Conservation (phyloP, 2,113 vertebrate species). For the Egretta garzetta region DNA sequence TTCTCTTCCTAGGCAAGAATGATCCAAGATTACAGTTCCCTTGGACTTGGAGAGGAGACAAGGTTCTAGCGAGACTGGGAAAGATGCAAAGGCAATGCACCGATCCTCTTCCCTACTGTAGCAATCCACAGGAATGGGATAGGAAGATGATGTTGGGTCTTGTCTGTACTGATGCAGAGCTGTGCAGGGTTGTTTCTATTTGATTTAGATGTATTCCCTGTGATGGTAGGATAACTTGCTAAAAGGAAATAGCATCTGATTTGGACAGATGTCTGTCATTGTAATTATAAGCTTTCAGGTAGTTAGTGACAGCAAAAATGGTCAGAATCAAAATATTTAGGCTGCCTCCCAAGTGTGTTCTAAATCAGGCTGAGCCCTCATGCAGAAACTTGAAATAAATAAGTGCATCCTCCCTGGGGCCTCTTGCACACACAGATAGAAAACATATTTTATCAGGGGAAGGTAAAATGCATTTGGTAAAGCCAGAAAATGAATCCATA, state of each 20-base stretch:
- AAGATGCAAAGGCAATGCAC: not conserved
- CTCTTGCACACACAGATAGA: not conserved
- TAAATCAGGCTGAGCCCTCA: not conserved
- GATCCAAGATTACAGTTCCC: not conserved
- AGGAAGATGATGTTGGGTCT: not conserved
- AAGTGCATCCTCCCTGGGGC: not conserved
- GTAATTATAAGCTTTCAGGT: not conserved
- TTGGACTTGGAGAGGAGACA: not conserved
- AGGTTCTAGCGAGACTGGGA: not conserved
- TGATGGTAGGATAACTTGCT: not conserved
- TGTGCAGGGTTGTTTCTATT: rapidly evolving
- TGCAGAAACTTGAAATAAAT: not conserved
- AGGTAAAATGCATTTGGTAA: not conserved
- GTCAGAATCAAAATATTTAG: constrained; percentile 36
- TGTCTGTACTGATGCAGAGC: not conserved
- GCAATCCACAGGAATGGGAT: not conserved
- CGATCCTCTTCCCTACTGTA: not conserved
- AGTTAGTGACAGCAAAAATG: constrained; percentile 1
- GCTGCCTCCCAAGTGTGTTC: constrained; percentile 16
- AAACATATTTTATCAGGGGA: not conserved
- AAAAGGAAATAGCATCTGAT: not conserved
- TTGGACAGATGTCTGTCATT: constrained; percentile 25
- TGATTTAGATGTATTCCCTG: not conserved
- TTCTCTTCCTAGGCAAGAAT: not conserved
- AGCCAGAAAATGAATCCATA: not conserved